A percentile compares a stretch with the other conserved stretches of the same genome.
Evolutionary conservation across 2,797 vertebrate genomes (phyloP).

Genomic region (Merluccius polli): DNA sequence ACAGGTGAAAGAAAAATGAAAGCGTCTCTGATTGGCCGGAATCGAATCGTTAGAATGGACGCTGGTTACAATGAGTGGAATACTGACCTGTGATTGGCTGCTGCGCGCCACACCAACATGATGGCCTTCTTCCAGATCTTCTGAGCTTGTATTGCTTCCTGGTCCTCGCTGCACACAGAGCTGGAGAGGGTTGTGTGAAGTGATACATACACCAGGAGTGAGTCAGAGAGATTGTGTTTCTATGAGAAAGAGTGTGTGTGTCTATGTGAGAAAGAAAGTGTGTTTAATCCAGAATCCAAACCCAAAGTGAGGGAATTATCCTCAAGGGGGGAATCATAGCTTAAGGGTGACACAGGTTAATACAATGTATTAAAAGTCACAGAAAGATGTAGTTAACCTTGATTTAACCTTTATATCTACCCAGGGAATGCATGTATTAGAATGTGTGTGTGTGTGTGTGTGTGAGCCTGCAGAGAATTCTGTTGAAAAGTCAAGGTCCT

Average conservation of each 20-base stretch:
- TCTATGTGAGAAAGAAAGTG: background rate
- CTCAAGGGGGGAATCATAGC: background rate
- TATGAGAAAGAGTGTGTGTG: too few relatives aligned
- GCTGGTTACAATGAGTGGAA: background rate
- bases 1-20: background rate
- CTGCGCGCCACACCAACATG: slow-evolving; percentile 97
- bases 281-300: background rate
- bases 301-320: too few relatives aligned
- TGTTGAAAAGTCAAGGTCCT: background rate
- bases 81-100: slow-evolving; percentile 92
- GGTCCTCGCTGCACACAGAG: slow-evolving; percentile 94
- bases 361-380: too few relatives aligned
- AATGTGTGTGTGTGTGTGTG: background rate
- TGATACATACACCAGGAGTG: background rate
- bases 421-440: background rate
- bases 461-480: background rate
- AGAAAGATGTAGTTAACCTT: too few relatives aligned
- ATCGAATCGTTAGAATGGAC: background rate
- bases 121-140: slow-evolving; percentile 99
- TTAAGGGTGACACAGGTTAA: background rate
- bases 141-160: slow-evolving; percentile 95
- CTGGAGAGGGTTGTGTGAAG: slow-evolving; percentile 51
- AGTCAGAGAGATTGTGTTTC: background rate
- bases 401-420: background rate
- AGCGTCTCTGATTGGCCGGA: slow-evolving; percentile 89